These are phyloP conservation scores for Leptopterna dolabrata DNA, from an alignment of 2,888 invertebrate genomes.

Conservation along the genomic window DNA sequence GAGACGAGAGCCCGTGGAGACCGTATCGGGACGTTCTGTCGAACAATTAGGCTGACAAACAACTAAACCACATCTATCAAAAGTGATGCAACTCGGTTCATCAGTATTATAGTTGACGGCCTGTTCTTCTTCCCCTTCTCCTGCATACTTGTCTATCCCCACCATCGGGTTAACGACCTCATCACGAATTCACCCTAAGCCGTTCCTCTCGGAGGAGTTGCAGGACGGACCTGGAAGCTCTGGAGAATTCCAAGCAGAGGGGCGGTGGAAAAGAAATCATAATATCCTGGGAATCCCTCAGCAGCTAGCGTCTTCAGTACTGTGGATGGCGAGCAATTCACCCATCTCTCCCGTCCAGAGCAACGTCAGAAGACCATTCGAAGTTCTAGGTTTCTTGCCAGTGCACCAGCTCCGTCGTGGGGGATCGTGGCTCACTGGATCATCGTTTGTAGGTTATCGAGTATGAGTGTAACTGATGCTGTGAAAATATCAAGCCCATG, in stretches of 20 bases:
- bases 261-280: background rate
- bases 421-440: too few relatives aligned
- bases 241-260: background rate
- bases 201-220: background rate
- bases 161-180: background rate
- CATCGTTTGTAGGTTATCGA: too few relatives aligned
- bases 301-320: background rate
- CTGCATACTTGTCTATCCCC: background rate
- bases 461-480: too few relatives aligned
- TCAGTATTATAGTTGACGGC: background rate
- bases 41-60: background rate
- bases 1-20: background rate
- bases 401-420: too few relatives aligned
- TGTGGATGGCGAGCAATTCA: background rate
- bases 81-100: background rate
- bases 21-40: background rate
- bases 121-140: background rate
- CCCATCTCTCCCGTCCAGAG: too few relatives aligned
- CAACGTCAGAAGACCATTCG: too few relatives aligned
- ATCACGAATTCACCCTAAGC: slow-evolving; percentile 3
- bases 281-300: background rate
- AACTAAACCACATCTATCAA: background rate
- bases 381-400: too few relatives aligned
- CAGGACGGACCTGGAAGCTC: background rate
- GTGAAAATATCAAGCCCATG: too few relatives aligned